Percentiles rank a stretch among this genome's conserved stretches.
phyloP scores from a whole-genome alignment of 1,140 invertebrate species.

The Cecropterus lyciades region DNA sequence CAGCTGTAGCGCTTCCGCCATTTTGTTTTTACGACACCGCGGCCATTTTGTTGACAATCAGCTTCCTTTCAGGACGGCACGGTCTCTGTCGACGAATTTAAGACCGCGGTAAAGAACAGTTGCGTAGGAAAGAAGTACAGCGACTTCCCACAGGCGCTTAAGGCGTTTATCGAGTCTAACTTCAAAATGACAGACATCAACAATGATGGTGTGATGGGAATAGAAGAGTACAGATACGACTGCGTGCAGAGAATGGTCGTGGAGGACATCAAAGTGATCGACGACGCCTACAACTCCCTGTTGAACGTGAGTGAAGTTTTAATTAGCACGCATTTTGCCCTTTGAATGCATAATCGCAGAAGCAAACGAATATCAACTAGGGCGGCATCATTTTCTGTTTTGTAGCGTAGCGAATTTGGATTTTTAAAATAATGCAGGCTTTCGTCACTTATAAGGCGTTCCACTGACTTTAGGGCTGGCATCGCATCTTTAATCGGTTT shows the following conservation, averaged over 20 bases:
- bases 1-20: constrained; percentile 51
- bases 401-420: too few species aligned
- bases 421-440: too few species aligned
- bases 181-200: constrained; percentile 93
- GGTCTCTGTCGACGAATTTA: constrained; percentile 92
- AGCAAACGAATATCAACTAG: too few species aligned
- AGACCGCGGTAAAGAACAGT: constrained; percentile 91
- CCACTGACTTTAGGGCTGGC: too few species aligned
- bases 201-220: constrained; percentile 90
- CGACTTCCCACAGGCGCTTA: constrained; percentile 93
- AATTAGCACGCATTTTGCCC: neutral
- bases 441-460: neutral
- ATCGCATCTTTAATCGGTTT: too few species aligned
- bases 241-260: constrained; percentile 91
- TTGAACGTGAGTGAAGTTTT: constrained; percentile 87
- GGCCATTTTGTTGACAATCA: constrained; percentile 36
- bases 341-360: too few species aligned
- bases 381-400: too few species aligned
- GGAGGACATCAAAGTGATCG: constrained; percentile 89
- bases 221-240: constrained; percentile 93
- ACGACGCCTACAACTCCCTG: constrained; percentile 91
- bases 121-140: constrained; percentile 91
- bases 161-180: constrained; percentile 92
- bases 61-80: constrained; percentile 88
- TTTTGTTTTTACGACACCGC: constrained; percentile 31